Evolutionary conservation across 1,140 invertebrate genomes (phyloP).

Genomic region (Eulimnadia texana): DNA sequence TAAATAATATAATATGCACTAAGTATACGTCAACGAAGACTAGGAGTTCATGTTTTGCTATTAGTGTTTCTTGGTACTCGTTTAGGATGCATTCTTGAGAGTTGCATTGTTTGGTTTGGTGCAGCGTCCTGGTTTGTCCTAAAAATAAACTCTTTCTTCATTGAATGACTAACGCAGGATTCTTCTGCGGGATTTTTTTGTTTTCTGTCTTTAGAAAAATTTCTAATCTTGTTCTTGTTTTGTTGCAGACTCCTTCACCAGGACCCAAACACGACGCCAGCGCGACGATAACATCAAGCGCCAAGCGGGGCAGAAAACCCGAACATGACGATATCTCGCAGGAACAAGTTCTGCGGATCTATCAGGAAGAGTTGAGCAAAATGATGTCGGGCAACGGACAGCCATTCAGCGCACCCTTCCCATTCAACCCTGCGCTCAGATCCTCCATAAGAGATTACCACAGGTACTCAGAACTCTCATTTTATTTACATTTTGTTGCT

Average conservation of each 20-base stretch:
- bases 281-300: slow-evolving; percentile 9
- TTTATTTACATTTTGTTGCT: background rate
- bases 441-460: slow-evolving; percentile 19
- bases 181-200: background rate
- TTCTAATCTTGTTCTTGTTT: no score
- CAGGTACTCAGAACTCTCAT: slow-evolving; percentile 14
- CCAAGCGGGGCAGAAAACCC: slow-evolving; percentile 55
- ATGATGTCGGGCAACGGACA: slow-evolving; percentile 61
- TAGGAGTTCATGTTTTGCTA: no score
- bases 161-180: background rate
- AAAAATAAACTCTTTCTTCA: background rate
- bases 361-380: slow-evolving; percentile 88
- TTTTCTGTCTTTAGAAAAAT: background rate
- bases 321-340: slow-evolving; percentile 90
- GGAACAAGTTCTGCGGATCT: slow-evolving; percentile 91
- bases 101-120: background rate
- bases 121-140: background rate
- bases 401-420: slow-evolving; percentile 26
- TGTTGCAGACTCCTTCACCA: slow-evolving; percentile 25
- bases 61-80: background rate
- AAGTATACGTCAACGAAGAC: no score
- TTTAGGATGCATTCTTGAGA: background rate
- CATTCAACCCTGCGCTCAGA: slow-evolving; percentile 20
- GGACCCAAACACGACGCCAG: slow-evolving; percentile 36
- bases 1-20: no score